A percentile compares a stretch with the other conserved stretches of the same genome.
phyloP scores from a whole-genome alignment of 2,113 vertebrate genomes.

The Gadus chalcogrammus region DNA sequence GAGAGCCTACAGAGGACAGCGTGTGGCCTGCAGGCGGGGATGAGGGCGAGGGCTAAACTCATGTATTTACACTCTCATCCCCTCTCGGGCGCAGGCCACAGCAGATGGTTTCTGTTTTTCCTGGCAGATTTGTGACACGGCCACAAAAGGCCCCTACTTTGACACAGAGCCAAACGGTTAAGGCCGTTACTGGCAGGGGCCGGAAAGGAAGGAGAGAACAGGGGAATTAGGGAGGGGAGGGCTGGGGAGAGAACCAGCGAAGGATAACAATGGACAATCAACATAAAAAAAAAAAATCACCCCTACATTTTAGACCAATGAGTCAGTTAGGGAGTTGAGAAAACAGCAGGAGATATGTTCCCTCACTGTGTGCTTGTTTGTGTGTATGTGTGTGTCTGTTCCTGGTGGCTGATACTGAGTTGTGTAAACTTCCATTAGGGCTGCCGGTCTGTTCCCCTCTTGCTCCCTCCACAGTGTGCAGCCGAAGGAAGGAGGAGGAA shows the following conservation, averaged over 20 bases:
- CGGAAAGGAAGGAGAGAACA: constrained; percentile 59
- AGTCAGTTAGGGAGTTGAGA: neutral
- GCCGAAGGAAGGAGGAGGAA: constrained; percentile 34
- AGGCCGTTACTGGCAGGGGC: constrained; percentile 73
- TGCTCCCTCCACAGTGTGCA: constrained; percentile 51
- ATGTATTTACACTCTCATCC: constrained; percentile 61
- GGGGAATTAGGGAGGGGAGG: constrained; percentile 43
- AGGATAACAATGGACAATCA: constrained; percentile 69
- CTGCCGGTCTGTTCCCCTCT: constrained; percentile 53
- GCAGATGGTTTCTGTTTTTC: constrained; percentile 83
- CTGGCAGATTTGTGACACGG: constrained; percentile 78
- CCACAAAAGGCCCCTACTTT: constrained; percentile 77
- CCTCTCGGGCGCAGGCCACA: constrained; percentile 57
- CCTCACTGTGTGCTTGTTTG: no score
- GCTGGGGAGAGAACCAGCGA: constrained; percentile 52
- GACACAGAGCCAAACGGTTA: constrained; percentile 74
- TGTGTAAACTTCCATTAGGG: constrained; percentile 74
- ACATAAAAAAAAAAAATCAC: constrained; percentile 38
- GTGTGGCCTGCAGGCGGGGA: constrained; percentile 30
- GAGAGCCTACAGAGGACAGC: no score
- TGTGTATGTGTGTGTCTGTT: neutral
- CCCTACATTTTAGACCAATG: constrained; percentile 26
- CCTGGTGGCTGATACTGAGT: constrained; percentile 55
- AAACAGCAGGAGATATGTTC: constrained; percentile 5
- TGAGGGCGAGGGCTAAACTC: constrained; percentile 60